Evolutionary conservation across 2,797 vertebrate species (phyloP).

Genomic region (Sebastes itinus): DNA sequence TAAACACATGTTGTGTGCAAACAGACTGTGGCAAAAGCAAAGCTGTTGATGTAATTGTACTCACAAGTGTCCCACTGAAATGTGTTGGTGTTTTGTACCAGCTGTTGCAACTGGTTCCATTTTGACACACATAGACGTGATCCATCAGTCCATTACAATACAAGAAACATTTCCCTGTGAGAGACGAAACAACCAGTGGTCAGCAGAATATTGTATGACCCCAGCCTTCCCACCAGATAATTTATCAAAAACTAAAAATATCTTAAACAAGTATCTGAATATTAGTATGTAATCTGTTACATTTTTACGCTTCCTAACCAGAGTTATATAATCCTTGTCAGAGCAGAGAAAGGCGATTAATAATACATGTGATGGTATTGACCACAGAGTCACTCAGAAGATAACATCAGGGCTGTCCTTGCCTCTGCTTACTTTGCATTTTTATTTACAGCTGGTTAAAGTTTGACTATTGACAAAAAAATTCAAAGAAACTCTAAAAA

Average conservation of each 20-base stretch:
- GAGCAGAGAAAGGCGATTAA: constrained; percentile 22
- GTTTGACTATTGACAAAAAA: background rate
- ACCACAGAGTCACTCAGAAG: constrained; percentile 23
- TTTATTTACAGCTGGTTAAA: constrained; percentile 40
- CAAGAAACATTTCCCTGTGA: constrained; percentile 93
- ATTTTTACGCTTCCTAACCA: background rate
- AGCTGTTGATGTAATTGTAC: background rate
- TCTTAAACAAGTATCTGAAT: background rate
- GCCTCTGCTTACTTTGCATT: constrained; percentile 9
- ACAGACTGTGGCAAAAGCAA: background rate
- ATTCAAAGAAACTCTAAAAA: constrained; percentile 6
- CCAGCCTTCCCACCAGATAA: background rate
- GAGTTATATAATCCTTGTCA: background rate
- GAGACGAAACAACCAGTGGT: background rate
- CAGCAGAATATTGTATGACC: background rate
- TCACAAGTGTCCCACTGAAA: constrained; percentile 92
- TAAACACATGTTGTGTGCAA: background rate
- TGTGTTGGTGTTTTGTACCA: constrained; percentile 91
- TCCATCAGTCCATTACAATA: constrained; percentile 96
- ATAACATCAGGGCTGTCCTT: constrained; percentile 34
- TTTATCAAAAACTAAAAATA: background rate
- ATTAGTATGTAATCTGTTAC: background rate
- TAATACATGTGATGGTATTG: constrained; percentile 43
- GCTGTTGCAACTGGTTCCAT: constrained; percentile 84
- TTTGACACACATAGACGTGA: constrained; percentile 93